These are phyloP conservation scores for Gymnodraco acuticeps DNA, from an alignment of 2,797 vertebrate species.

Conservation along the genomic window DNA sequence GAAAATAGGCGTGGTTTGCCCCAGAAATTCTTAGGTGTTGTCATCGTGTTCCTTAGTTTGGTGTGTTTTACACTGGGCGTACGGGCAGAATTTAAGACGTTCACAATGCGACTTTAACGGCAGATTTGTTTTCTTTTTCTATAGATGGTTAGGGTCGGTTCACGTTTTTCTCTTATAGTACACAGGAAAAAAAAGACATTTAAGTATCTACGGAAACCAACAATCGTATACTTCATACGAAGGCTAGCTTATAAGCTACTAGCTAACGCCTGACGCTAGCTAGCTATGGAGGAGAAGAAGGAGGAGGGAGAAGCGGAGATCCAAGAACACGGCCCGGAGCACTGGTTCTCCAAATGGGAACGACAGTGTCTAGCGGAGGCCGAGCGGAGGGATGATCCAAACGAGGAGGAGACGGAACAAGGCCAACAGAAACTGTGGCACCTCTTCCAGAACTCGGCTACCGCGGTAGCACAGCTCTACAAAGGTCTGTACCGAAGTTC, in stretches of 20 bases:
- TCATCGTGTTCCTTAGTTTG: slow-evolving; percentile 71
- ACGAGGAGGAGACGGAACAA: slow-evolving; percentile 88
- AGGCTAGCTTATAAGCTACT: slow-evolving; percentile 42
- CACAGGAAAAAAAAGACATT: not conserved
- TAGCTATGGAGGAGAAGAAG: slow-evolving; percentile 93
- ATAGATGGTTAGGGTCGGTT: not conserved
- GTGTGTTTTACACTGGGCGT: slow-evolving; percentile 54
- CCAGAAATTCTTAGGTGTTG: slow-evolving; percentile 77
- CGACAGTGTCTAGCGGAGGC: slow-evolving; percentile 94
- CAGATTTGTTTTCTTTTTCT: not conserved
- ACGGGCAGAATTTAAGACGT: slow-evolving; percentile 21
- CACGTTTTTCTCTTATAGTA: slow-evolving; percentile 4
- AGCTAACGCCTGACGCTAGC: slow-evolving; percentile 69
- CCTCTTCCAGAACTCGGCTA: slow-evolving; percentile 97
- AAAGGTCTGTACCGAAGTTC: slow-evolving; percentile 87
- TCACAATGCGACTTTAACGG: slow-evolving; percentile 67
- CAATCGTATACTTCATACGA: slow-evolving; percentile 31
- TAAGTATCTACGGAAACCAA: not conserved
- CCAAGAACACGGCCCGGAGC: slow-evolving; percentile 98
- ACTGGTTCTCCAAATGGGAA: slow-evolving; percentile 99
- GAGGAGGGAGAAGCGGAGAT: slow-evolving; percentile 96
- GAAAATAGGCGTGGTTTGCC: slow-evolving; percentile 54
- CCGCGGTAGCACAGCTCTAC: slow-evolving; percentile 97
- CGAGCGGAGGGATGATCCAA: slow-evolving; percentile 87
- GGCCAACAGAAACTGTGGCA: slow-evolving; percentile 93